phyloP scores from a whole-genome alignment of 2,888 invertebrate species.

The Leucoma salicis region DNA sequence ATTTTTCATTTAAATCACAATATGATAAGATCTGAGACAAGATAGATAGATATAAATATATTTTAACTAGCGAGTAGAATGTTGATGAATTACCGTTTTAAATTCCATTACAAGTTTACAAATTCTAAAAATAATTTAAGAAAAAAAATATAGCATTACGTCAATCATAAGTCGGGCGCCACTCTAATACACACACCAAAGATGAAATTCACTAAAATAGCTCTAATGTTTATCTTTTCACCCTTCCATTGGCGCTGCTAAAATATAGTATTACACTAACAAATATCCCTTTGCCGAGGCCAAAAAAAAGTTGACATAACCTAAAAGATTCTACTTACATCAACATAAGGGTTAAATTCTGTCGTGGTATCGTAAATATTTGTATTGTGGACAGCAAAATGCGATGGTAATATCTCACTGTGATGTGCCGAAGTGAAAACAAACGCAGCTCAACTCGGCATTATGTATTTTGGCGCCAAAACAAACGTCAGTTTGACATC shows the following conservation, averaged over 20 bases:
- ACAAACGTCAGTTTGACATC: slow-evolving; percentile 81
- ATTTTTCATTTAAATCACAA: too few species aligned
- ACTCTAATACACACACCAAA: slow-evolving; percentile 71
- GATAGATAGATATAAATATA: too few species aligned
- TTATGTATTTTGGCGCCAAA: slow-evolving; percentile 82
- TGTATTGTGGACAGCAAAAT: slow-evolving; percentile 50
- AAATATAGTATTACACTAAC: slow-evolving; percentile 79
- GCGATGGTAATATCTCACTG: slow-evolving; percentile 39
- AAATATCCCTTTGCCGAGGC: slow-evolving; percentile 38
- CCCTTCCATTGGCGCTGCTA: slow-evolving; percentile 76
- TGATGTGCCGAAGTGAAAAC: slow-evolving; percentile 79
- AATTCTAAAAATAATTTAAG: slow-evolving; percentile 14
- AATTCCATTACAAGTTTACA: slow-evolving; percentile 15
- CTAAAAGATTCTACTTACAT: slow-evolving; percentile 12
- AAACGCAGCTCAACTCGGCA: slow-evolving; percentile 75
- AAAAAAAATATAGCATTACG: slow-evolving; percentile 57
- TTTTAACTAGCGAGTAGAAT: neutral
- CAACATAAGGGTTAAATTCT: slow-evolving; percentile 46
- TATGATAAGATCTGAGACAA: too few species aligned
- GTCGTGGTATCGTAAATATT: slow-evolving; percentile 36
- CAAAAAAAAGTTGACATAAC: slow-evolving; percentile 16
- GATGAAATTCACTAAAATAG: slow-evolving; percentile 78
- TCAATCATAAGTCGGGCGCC: slow-evolving; percentile 73
- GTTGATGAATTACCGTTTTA: neutral
- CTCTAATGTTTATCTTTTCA: slow-evolving; percentile 76